These are phyloP conservation scores for Drosophila trapezifrons DNA, from an alignment of 1,140 invertebrate genomes.

Conservation along the genomic window DNA sequence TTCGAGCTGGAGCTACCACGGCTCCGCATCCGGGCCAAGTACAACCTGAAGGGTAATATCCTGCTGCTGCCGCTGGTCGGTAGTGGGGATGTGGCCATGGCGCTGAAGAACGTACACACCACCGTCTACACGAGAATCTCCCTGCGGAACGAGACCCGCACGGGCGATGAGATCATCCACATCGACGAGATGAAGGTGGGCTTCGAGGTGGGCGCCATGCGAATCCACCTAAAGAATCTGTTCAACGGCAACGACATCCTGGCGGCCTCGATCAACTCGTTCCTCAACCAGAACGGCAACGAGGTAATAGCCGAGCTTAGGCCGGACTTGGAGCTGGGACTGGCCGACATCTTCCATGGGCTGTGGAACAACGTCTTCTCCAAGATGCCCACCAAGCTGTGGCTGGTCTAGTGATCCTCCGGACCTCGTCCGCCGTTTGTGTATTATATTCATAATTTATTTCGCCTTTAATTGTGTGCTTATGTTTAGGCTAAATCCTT, in stretches of 20 bases:
- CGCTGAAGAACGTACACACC: slow-evolving; percentile 85
- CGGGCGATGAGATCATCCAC: slow-evolving; percentile 84
- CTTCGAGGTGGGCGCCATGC: slow-evolving; percentile 85
- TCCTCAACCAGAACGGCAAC: slow-evolving; percentile 92
- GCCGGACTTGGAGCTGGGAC: slow-evolving; percentile 89
- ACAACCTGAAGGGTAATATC: slow-evolving; percentile 86
- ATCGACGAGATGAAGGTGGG: slow-evolving; percentile 86
- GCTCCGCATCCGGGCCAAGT: slow-evolving; percentile 85
- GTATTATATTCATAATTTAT: slow-evolving; percentile 68
- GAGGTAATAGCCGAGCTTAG: slow-evolving; percentile 94
- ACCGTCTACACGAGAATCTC: slow-evolving; percentile 85
- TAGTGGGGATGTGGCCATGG: slow-evolving; percentile 85
- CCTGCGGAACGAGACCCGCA: slow-evolving; percentile 77
- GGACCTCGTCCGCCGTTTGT: neutral
- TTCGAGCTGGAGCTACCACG: slow-evolving; percentile 85
- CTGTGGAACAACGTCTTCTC: slow-evolving; percentile 91
- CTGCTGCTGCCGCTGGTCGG: slow-evolving; percentile 86
- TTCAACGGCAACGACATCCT: slow-evolving; percentile 86
- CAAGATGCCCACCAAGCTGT: slow-evolving; percentile 90
- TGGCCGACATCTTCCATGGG: slow-evolving; percentile 91
- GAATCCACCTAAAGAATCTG: slow-evolving; percentile 85
- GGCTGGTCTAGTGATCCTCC: slow-evolving; percentile 85
- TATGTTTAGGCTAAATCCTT: slow-evolving; percentile 45
- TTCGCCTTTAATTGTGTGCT: slow-evolving; percentile 44
- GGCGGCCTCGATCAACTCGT: slow-evolving; percentile 84